phyloP scores from a whole-genome alignment of 2,888 invertebrate species.

The Callyntrura sp. region DNA sequence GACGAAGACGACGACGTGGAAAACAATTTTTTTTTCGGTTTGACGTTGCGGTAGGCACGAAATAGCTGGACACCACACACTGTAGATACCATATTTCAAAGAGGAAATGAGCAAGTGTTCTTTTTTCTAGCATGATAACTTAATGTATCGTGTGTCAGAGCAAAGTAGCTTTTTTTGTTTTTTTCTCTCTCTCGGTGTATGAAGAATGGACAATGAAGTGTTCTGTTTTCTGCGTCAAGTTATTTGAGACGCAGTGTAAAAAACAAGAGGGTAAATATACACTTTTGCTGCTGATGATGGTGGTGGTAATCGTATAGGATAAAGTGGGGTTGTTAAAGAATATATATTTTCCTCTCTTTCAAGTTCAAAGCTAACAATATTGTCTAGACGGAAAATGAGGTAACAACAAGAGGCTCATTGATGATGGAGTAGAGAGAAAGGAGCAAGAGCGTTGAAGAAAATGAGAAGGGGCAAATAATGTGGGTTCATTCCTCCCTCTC shows the following conservation, averaged over 20 bases:
- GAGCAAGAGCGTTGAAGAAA: constrained; percentile 38
- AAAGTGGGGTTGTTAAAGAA: constrained; percentile 33
- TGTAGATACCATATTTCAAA: constrained; percentile 1
- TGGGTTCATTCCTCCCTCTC: constrained; percentile 14
- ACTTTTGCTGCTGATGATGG: constrained; percentile 61
- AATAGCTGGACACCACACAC: constrained; percentile 36
- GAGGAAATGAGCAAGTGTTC: constrained; percentile 67
- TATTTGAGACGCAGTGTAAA: constrained; percentile 52
- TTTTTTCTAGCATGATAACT: constrained; percentile 56
- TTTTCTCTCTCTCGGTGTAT: constrained; percentile 13
- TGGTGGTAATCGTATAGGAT: constrained; percentile 41
- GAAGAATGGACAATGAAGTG: constrained; percentile 8
- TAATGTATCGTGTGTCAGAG: constrained; percentile 72
- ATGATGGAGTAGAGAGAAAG: constrained; percentile 57
- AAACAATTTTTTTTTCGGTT: not conserved
- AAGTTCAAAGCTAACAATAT: constrained; percentile 57
- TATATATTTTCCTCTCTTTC: not conserved
- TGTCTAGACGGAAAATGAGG: constrained; percentile 80
- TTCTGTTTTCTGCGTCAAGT: not conserved
- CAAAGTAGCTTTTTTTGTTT: constrained; percentile 31
- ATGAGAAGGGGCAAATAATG: constrained; percentile 60
- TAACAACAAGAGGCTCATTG: constrained; percentile 78
- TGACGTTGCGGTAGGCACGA: constrained; percentile 71
- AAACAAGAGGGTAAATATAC: not conserved
- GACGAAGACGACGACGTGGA: too few species aligned